Evolutionary conservation across 2,113 vertebrate genomes (phyloP).

Genomic region (Pedionomus torquatus): DNA sequence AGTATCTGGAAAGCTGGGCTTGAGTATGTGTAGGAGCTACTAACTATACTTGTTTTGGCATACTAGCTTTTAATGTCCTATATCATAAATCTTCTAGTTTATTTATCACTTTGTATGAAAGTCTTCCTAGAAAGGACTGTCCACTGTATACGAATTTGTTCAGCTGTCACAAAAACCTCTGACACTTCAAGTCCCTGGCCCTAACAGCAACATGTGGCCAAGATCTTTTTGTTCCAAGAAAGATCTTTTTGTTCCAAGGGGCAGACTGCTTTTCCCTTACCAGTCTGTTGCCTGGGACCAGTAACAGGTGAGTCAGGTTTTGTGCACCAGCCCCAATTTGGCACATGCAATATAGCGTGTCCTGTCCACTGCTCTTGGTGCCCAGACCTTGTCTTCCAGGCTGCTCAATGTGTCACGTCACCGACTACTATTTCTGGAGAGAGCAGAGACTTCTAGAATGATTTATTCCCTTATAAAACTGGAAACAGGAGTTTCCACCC

Average conservation of each 20-base stretch:
- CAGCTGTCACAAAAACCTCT: background rate
- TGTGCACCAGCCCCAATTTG: background rate
- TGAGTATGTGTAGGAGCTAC: background rate
- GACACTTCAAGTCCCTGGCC: background rate
- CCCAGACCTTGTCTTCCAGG: background rate
- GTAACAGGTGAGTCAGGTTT: background rate
- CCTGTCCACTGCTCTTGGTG: background rate
- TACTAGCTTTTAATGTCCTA: background rate
- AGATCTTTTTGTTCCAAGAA: background rate
- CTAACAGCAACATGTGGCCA: accelerated
- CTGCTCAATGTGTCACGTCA: background rate
- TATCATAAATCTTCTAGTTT: background rate
- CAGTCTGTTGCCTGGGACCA: background rate
- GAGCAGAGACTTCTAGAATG: background rate
- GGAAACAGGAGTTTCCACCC: background rate
- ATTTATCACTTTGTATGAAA: background rate
- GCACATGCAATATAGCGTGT: background rate
- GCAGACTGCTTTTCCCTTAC: background rate
- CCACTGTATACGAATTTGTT: background rate
- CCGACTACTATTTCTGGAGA: background rate
- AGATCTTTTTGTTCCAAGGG: background rate
- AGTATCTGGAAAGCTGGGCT: background rate
- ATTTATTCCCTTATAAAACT: background rate
- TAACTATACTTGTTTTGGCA: background rate
- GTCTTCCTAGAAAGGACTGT: background rate